These are phyloP conservation scores for Ptychodera flava DNA, from an alignment of 35 echinoderm and acorn worm species.

Conservation along the genomic window DNA sequence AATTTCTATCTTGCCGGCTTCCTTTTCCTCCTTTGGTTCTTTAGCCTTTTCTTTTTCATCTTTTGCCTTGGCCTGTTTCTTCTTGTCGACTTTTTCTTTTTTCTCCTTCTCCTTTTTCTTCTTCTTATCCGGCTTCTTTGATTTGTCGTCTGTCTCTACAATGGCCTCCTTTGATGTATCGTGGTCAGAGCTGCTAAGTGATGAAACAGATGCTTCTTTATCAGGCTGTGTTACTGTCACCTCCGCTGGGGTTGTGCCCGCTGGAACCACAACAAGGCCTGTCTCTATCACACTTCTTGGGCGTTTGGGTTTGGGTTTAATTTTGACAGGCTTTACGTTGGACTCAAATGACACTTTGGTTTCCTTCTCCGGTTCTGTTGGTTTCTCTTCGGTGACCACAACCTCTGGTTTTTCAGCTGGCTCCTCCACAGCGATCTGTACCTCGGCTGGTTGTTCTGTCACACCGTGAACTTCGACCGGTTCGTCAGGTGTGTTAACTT, in stretches of 20 bases:
- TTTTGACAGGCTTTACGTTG: neutral
- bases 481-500: too few relatives aligned
- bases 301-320: neutral
- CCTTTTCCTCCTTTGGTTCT: constrained; percentile 7
- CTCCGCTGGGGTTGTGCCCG: neutral
- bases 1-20: constrained; percentile 7
- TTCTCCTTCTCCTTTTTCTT: neutral
- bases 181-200: neutral
- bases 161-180: neutral
- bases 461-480: too few relatives aligned
- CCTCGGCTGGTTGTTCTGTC: too few relatives aligned
- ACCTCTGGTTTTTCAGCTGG: neutral
- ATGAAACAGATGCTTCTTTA: neutral
- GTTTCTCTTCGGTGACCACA: neutral
- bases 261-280: neutral
- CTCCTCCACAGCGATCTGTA: too few relatives aligned
- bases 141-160: neutral
- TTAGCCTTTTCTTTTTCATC: neutral
- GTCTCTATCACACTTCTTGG: neutral
- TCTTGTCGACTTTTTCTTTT: neutral
- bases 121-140: constrained; percentile 1
- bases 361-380: neutral
- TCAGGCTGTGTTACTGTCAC: neutral
- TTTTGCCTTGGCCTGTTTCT: neutral
- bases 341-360: neutral